These are phyloP conservation scores for Ornithoptera alexandrae DNA, from an alignment of 2,888 invertebrate species.

Conservation along the genomic window DNA sequence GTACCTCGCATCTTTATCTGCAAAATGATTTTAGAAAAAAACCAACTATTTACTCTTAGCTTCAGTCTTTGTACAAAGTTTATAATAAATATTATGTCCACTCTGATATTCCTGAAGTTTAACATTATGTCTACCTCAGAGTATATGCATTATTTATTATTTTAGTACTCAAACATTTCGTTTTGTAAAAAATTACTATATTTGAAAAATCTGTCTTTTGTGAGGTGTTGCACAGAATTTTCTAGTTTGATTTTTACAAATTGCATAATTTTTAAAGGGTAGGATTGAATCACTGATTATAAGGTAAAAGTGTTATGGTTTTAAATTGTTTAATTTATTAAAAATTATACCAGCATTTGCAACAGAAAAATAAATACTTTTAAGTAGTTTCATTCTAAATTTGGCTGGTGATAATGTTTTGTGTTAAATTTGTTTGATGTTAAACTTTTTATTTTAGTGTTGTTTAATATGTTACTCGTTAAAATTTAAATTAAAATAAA, in stretches of 20 bases:
- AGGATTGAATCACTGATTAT: background rate
- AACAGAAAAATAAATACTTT: background rate
- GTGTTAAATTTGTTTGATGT: too few relatives aligned
- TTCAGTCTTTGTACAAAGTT: constrained; percentile 3
- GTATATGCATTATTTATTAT: background rate
- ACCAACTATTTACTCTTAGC: background rate
- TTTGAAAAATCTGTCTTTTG: too few relatives aligned
- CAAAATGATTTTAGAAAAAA: background rate
- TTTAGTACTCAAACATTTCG: too few relatives aligned
- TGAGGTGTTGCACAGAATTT: background rate
- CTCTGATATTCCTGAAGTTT: constrained; percentile 20
- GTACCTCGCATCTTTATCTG: background rate
- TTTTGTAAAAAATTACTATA: too few relatives aligned
- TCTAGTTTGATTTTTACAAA: background rate
- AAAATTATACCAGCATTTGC: background rate
- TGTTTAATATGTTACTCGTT: background rate
- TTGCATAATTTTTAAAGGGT: background rate
- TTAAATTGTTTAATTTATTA: too few relatives aligned
- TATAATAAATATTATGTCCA: constrained; percentile 19
- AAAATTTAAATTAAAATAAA: background rate
- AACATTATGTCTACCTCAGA: constrained; percentile 26
- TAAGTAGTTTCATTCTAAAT: background rate
- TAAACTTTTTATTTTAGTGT: too few relatives aligned
- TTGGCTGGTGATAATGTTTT: too few relatives aligned
- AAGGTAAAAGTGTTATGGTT: too few relatives aligned